Conservation (phyloP, 1,140 invertebrate genomes). For the Drosophila elegans region DNA sequence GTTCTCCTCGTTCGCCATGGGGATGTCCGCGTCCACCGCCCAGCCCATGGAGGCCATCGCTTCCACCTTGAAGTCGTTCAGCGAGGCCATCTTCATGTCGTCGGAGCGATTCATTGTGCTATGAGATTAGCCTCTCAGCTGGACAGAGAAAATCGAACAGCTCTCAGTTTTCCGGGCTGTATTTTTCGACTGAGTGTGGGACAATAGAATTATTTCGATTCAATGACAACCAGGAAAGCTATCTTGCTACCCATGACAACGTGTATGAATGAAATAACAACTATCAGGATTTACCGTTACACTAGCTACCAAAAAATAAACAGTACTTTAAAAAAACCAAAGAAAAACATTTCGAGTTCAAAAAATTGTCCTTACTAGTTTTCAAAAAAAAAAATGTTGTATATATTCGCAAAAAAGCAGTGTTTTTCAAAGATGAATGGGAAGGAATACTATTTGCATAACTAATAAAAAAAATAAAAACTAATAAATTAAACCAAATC, state of each 20-base stretch:
- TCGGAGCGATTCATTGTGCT: constrained; percentile 59
- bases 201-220: constrained; percentile 3
- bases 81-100: constrained; percentile 62
- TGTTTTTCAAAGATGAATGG: too few species aligned
- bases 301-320: too few species aligned
- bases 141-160: not conserved
- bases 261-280: not conserved
- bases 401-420: too few species aligned
- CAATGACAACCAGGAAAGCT: constrained; percentile 15
- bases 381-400: too few species aligned
- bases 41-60: constrained; percentile 86
- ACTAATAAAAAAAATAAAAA: too few species aligned
- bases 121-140: constrained; percentile 3
- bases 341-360: too few species aligned
- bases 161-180: constrained; percentile 4
- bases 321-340: too few species aligned
- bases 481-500: too few species aligned
- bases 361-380: too few species aligned
- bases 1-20: constrained; percentile 90
- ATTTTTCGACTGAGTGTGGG: not conserved
- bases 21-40: constrained; percentile 88
- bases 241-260: not conserved
- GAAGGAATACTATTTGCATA: too few species aligned
- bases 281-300: too few species aligned
- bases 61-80: constrained; percentile 64